A percentile compares a stretch with the other conserved stretches of the same genome.
Conservation (phyloP, 2,113 vertebrate genomes). For the Pollachius pollachius region DNA sequence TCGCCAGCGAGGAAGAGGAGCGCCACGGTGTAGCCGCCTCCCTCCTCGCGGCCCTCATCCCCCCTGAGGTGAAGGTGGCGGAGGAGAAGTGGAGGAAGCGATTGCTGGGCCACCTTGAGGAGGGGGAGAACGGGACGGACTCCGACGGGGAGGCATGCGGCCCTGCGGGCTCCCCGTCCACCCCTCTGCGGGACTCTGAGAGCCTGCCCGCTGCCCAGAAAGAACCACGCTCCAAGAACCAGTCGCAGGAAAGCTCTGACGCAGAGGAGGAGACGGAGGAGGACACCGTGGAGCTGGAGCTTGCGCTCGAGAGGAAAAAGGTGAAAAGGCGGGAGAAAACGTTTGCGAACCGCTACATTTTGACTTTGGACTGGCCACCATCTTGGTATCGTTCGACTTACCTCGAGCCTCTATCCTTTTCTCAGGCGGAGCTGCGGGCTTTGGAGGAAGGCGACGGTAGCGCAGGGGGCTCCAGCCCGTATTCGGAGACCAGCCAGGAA, state of each 20-base stretch:
- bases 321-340: conserved; percentile 51
- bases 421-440: conserved; percentile 92
- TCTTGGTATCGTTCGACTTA: background rate
- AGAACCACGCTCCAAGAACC: conserved; percentile 78
- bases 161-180: conserved; percentile 31
- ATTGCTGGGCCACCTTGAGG: conserved; percentile 83
- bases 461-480: conserved; percentile 87
- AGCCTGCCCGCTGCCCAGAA: conserved; percentile 65
- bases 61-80: conserved; percentile 87
- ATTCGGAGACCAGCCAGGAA: conserved; percentile 89
- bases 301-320: conserved; percentile 94
- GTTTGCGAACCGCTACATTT: too few species aligned
- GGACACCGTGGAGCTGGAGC: conserved; percentile 90
- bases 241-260: conserved; percentile 70
- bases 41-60: conserved; percentile 89
- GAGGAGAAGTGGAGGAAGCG: conserved; percentile 94
- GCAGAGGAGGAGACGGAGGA: conserved; percentile 86
- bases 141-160: conserved; percentile 67
- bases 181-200: conserved; percentile 54
- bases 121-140: conserved; percentile 61
- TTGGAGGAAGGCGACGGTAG: conserved; percentile 93
- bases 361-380: background rate
- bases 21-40: conserved; percentile 87
- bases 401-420: background rate
- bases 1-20: conserved; percentile 91